Evolutionary conservation across 2,888 invertebrate genomes (phyloP), one percentile per base, ranked within the genome.

Genomic region (Elgonia sp.): DNA sequence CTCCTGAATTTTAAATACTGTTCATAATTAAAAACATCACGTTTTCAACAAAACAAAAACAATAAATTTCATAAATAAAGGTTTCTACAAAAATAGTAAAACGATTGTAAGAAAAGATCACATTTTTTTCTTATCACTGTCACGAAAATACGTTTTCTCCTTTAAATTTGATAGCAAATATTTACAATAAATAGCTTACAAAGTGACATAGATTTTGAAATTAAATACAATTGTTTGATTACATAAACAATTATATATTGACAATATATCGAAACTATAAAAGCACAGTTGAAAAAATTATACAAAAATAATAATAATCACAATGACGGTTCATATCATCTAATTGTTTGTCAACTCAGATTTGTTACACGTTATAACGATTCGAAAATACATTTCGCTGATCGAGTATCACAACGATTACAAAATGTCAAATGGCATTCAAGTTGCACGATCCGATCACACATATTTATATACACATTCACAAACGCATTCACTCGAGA

Each of bases 401-500:
- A 79, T 77, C 53, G 63, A 81, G 53, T 79, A 85, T 82, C 81
- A 82, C 67, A 86, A 86, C 37, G 20, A 79, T 73, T 79, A 65
- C n/a, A 82, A 88, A 85, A 69, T 55, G 53, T 85, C 79, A 85
- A 80, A 88, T 86, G 88, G 85, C 86, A 86, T 88, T 70, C 63
- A 57, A 80, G 16, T 76, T 72, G 37, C 12, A 70, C 80, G 42
- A 81, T 77, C 73, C 70, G 55, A 21, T 29, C 79, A 75, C 83
- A 79, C 88, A 16, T 79, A 82, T 80, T 62, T 84, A 80, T 85
- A 72, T 83, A 79, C 81, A 88, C 63, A 81, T 62, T 82, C 85
- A 55, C 62, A 72, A 57, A 60, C 21, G 10, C 77, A 88, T 46
- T 39, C 83, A 79, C 57, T 73, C 77, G 37, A 53, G 14, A 65